Evolutionary conservation across 2,113 vertebrate species (phyloP).

Genomic region (Microcebus jonahi): DNA sequence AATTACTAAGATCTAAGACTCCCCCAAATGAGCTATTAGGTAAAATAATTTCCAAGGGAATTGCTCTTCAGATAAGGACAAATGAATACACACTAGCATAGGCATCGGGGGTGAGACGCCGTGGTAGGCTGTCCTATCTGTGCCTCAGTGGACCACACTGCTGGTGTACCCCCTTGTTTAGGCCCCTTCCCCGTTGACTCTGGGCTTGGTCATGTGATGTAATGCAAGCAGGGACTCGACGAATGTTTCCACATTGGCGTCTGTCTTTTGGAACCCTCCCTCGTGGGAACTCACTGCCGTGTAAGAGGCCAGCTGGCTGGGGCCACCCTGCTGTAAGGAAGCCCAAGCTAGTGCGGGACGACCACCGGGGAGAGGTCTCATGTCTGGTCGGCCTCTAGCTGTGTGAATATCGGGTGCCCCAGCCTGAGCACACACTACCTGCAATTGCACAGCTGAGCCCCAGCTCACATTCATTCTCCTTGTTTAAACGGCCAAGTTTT

Average conservation of each 20-base stretch:
- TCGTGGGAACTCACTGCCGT: not conserved
- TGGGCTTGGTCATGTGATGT: not conserved
- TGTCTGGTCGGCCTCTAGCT: not conserved
- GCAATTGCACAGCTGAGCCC: not conserved
- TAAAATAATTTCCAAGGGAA: not conserved
- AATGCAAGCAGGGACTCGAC: not conserved
- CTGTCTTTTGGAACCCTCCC: not conserved
- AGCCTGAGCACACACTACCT: not conserved
- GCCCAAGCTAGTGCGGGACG: too few species aligned
- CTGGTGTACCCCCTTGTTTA: not conserved
- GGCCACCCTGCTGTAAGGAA: not conserved
- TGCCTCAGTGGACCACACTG: not conserved
- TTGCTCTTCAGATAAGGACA: not conserved
- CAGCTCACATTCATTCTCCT: not conserved
- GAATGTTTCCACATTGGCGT: not conserved
- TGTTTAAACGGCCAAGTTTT: not conserved
- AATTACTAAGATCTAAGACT: not conserved
- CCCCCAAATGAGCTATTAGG: not conserved
- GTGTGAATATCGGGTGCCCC: not conserved
- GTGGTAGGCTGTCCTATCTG: rapidly evolving
- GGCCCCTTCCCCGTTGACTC: not conserved
- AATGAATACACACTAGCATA: not conserved
- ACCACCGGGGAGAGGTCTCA: not conserved
- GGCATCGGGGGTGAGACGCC: not conserved
- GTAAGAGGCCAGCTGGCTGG: not conserved